Conservation (phyloP, 2,888 invertebrate genomes). For the Terebella lapidaria region DNA sequence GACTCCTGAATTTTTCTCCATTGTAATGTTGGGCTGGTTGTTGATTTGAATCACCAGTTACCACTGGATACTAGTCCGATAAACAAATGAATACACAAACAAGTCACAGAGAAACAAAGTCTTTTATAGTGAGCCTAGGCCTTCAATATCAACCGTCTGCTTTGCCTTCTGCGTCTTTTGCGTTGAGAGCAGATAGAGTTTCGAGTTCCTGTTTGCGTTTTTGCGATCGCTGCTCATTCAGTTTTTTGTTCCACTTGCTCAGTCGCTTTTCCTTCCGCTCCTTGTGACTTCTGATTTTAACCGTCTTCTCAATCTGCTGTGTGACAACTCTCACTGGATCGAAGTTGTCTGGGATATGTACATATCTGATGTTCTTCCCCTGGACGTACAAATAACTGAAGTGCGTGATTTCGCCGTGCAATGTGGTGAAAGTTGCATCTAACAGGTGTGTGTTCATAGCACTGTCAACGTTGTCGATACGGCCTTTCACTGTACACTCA, state of each 20-base stretch:
- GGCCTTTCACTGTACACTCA: slow-evolving; percentile 34
- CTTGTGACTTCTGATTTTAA: not conserved
- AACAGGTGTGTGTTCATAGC: slow-evolving; percentile 37
- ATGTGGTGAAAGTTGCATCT: slow-evolving; percentile 29
- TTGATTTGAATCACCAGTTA: too few species aligned
- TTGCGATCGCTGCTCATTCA: not conserved
- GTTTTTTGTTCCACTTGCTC: not conserved
- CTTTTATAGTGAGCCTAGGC: too few species aligned
- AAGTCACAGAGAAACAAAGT: too few species aligned
- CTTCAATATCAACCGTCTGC: too few species aligned
- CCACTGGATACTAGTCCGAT: too few species aligned
- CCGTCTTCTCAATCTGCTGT: not conserved
- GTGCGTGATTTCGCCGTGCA: not conserved
- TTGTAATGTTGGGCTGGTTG: too few species aligned
- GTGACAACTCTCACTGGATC: slow-evolving; percentile 34
- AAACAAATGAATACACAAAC: too few species aligned
- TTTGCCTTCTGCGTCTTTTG: too few species aligned
- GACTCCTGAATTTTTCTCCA: too few species aligned
- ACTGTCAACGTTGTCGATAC: slow-evolving; percentile 33
- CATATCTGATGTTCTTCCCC: slow-evolving; percentile 41
- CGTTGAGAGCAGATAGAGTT: too few species aligned
- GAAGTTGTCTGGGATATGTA: slow-evolving; percentile 46
- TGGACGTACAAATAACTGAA: slow-evolving; percentile 33
- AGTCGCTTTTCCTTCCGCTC: not conserved
- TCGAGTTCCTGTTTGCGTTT: too few species aligned